phyloP scores from a whole-genome alignment of 2,888 invertebrate species.

The Sinentomon sp. region DNA sequence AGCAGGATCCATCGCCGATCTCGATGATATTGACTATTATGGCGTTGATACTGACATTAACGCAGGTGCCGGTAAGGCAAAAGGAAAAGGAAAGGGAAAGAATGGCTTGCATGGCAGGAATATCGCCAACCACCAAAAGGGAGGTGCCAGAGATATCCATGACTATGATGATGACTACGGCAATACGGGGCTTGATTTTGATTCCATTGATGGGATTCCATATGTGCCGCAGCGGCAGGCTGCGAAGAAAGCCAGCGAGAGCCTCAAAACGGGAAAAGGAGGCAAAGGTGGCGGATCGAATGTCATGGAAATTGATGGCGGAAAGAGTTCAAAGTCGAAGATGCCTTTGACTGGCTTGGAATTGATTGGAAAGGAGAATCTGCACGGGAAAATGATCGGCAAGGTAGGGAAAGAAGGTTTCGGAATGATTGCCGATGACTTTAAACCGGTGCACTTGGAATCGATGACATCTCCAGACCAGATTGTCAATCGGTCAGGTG shows the following conservation, averaged over 20 bases:
- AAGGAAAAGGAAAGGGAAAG: constrained; percentile 8
- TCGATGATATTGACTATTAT: background rate
- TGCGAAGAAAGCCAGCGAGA: constrained; percentile 70
- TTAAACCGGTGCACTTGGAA: too few species aligned
- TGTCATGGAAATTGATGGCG: background rate
- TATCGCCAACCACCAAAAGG: too few species aligned
- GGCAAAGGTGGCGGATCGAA: constrained; percentile 11
- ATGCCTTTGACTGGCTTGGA: constrained; percentile 2
- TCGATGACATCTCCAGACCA: too few species aligned
- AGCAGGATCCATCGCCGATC: background rate
- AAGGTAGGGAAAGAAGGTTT: too few species aligned
- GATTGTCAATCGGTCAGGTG: too few species aligned
- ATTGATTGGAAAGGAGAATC: too few species aligned
- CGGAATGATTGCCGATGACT: background rate
- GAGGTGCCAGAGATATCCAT: constrained; percentile 27
- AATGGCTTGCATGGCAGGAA: constrained; percentile 10
- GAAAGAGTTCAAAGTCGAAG: constrained; percentile 4
- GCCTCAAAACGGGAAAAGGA: constrained; percentile 35
- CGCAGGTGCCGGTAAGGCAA: too few species aligned
- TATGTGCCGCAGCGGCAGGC: constrained; percentile 73
- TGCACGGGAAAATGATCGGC: too few species aligned
- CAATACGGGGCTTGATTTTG: too few species aligned
- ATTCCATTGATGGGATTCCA: too few species aligned
- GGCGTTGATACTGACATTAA: too few species aligned
- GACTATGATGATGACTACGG: constrained; percentile 34